Evolutionary conservation across 2,797 vertebrate species (phyloP), one percentile per base, ranked within the genome.

Genomic region (Hyperoplus lanceolatus): DNA sequence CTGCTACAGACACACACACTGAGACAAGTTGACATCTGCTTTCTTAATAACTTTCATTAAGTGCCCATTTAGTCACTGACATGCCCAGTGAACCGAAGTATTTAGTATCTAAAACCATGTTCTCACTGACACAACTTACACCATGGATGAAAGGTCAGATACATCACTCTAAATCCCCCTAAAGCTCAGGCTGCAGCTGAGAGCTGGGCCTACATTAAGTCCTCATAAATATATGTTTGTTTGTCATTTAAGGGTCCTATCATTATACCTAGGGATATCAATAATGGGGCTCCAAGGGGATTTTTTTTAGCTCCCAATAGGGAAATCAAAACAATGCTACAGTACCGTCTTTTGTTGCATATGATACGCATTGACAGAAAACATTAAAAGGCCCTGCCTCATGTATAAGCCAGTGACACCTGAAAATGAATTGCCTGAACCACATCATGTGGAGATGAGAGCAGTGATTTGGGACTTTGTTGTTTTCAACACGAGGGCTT

Each of bases 11-110:
- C 82, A 75, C 56, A 70, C 58, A 82, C 70, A 63, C 87, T 80
- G 87, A 85, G 85, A 87, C 82, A 81, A 80, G 77, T 67, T 90
- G 88, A 93, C 91, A 92, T 94, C 87, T 93, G 88, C 83, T 89
- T 87, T 67, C 51, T 54, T 87, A 89, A 92, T 89, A 75, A 90
- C 85, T 84, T 84, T 87, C 72, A 87, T 87, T 90, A 82, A 81
- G 59, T 62, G 58, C 73, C 81, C 82, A 76, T 84, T 89, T 70
- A 79, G 58, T 76, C 69, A 72, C 60, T 54, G 57, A 82, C 58
- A 29, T 79, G 56, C 18, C 62, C 43, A 36, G 15, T 77, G 49
- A 81, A 76, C 48, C 53, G 16, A 13, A 18, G 8, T 54, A 15
- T 76, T 68, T 82, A 53, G 75, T 50, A 48, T 63, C 29, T n/a